These are phyloP conservation scores for Microtus pennsylvanicus DNA, from an alignment of 2,113 vertebrate species.

Conservation along the genomic window DNA sequence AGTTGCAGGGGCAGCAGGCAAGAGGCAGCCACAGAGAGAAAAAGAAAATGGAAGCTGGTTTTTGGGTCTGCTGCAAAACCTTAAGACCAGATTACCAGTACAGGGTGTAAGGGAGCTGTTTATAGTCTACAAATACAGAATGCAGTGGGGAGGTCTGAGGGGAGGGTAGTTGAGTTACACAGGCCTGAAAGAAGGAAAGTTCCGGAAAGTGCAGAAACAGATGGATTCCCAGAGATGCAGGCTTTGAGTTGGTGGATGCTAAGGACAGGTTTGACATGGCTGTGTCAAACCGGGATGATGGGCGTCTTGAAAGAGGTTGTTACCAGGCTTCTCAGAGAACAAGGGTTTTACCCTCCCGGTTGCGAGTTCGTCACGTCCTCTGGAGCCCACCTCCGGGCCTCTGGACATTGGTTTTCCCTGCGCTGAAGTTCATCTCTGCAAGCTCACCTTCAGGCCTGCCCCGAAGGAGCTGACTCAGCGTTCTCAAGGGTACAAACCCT, in stretches of 20 bases:
- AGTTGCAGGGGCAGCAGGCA: neutral
- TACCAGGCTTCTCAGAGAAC: neutral
- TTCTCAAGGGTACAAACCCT: neutral
- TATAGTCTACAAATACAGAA: neutral
- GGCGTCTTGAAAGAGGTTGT: neutral
- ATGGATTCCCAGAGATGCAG: neutral
- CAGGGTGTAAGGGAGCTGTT: neutral
- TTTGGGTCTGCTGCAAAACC: neutral
- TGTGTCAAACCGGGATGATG: accelerated
- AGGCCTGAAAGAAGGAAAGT: neutral
- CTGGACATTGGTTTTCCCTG: neutral
- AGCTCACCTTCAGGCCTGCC: neutral
- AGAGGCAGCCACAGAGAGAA: neutral
- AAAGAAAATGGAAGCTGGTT: neutral
- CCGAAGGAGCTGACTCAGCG: neutral
- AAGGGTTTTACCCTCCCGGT: neutral
- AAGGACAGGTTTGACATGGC: neutral
- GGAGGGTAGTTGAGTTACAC: neutral
- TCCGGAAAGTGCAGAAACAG: neutral
- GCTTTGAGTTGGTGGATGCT: too few species aligned
- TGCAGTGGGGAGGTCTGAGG: too few species aligned
- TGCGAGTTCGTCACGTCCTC: too few species aligned
- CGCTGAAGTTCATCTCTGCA: neutral
- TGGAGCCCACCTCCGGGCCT: neutral
- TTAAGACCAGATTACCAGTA: neutral